These are phyloP conservation scores for Porites rus DNA, from an alignment of 92 coral and sea anemone genomes.

Conservation along the genomic window DNA sequence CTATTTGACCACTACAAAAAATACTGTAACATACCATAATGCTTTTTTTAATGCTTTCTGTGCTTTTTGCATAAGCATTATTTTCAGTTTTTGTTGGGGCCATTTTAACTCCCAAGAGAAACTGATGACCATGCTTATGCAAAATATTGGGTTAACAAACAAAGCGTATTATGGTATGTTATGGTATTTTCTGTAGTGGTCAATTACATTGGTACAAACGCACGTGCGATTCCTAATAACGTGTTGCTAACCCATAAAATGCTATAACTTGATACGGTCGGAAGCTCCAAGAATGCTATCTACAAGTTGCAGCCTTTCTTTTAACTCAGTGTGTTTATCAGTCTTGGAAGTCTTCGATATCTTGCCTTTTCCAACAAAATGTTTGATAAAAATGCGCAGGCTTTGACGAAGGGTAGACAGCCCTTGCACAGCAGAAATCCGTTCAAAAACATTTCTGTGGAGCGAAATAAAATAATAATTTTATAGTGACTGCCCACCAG, in stretches of 20 bases:
- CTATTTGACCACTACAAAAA: too few relatives aligned
- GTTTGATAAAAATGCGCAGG: conserved; percentile 78
- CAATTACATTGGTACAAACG: neutral
- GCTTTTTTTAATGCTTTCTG: too few relatives aligned
- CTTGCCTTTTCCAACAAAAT: conserved; percentile 67
- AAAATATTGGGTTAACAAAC: too few relatives aligned
- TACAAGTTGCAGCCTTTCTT: conserved; percentile 42
- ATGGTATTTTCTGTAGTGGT: too few relatives aligned
- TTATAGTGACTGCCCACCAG: neutral
- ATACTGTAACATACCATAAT: too few relatives aligned
- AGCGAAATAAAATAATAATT: neutral
- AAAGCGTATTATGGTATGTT: too few relatives aligned
- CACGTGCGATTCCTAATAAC: neutral
- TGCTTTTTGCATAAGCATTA: too few relatives aligned
- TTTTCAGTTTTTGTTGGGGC: too few relatives aligned
- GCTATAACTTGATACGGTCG: conserved; percentile 41
- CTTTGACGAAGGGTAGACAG: conserved; percentile 76
- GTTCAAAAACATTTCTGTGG: conserved; percentile 74
- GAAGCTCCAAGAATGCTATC: conserved; percentile 54
- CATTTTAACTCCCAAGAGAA: too few relatives aligned
- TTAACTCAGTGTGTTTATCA: neutral
- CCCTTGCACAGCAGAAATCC: conserved; percentile 70
- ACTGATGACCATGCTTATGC: too few relatives aligned
- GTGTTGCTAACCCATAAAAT: neutral
- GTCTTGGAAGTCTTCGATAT: conserved; percentile 17